Conservation (phyloP, 2,797 vertebrate species). For the Hydrocynus forskahlii region DNA sequence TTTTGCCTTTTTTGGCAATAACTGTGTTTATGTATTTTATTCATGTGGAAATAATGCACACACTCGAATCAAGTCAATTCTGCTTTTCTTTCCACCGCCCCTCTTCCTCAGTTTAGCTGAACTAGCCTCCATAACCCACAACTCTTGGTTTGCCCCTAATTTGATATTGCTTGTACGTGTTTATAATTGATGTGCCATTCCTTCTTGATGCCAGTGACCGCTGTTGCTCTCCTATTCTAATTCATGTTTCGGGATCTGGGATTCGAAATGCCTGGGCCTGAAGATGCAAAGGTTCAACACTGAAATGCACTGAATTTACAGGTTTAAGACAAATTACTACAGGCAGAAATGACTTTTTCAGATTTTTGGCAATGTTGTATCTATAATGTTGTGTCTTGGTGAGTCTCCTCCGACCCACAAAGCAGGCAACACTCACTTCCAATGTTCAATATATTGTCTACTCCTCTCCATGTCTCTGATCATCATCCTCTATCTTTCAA, state of each 20-base stretch:
- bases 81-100: background rate
- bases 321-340: too few species aligned
- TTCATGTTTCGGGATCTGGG: conserved; percentile 1
- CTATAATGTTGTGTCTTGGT: too few species aligned
- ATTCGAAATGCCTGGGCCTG: too few species aligned
- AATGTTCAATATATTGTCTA: too few species aligned
- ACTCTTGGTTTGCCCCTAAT: conserved; percentile 55
- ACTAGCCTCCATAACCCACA: conserved; percentile 58
- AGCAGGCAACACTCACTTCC: too few species aligned
- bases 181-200: conserved; percentile 50
- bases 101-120: background rate
- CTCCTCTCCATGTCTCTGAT: too few species aligned
- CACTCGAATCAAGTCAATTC: background rate
- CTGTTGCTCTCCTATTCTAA: background rate
- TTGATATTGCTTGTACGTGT: conserved; percentile 38
- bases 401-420: too few species aligned
- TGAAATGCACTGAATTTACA: too few species aligned
- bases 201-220: background rate
- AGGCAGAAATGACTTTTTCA: too few species aligned
- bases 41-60: background rate
- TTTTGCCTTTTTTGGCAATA: background rate
- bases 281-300: too few species aligned
- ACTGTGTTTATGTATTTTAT: background rate
- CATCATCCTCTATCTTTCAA: too few species aligned
- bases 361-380: too few species aligned